These are phyloP conservation scores for Cordilura impudica DNA, from an alignment of 2,888 invertebrate species.

Conservation along the genomic window DNA sequence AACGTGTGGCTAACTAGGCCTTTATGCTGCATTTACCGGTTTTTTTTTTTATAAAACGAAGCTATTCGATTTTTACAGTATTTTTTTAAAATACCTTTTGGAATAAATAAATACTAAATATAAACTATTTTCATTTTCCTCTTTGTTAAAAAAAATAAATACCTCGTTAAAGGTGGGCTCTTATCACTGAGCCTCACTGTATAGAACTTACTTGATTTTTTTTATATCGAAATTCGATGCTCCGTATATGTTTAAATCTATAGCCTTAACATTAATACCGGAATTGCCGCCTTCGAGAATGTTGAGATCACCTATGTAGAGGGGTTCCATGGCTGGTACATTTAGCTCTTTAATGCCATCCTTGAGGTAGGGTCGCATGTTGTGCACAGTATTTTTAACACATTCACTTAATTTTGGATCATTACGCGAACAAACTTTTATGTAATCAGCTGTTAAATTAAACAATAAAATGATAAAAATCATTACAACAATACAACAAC, in stretches of 20 bases:
- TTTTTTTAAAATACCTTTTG: no score
- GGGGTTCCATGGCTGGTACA: conserved; percentile 85
- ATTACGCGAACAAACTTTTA: conserved; percentile 83
- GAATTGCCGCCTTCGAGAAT: conserved; percentile 81
- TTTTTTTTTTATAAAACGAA: no score
- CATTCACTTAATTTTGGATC: conserved; percentile 82
- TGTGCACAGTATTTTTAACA: conserved; percentile 81
- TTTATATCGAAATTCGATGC: conserved; percentile 82
- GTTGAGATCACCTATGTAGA: conserved; percentile 83
- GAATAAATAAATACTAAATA: no score
- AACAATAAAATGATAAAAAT: no score
- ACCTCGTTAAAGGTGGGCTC: no score
- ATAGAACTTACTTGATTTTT: conserved; percentile 76
- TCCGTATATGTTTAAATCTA: conserved; percentile 82
- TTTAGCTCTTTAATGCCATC: conserved; percentile 84
- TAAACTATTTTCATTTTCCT: no score
- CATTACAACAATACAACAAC: no score
- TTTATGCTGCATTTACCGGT: no score
- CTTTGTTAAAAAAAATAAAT: no score
- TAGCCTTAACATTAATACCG: conserved; percentile 76
- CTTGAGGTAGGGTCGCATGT: conserved; percentile 80
- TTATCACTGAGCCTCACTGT: no score
- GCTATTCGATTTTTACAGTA: no score
- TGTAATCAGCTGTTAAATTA: conserved; percentile 81
- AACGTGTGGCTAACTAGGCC: no score